Percentiles rank a stretch among this genome's conserved stretches.
phyloP scores from a whole-genome alignment of 2,113 vertebrate genomes.

The Cyrtonyx montezumae region DNA sequence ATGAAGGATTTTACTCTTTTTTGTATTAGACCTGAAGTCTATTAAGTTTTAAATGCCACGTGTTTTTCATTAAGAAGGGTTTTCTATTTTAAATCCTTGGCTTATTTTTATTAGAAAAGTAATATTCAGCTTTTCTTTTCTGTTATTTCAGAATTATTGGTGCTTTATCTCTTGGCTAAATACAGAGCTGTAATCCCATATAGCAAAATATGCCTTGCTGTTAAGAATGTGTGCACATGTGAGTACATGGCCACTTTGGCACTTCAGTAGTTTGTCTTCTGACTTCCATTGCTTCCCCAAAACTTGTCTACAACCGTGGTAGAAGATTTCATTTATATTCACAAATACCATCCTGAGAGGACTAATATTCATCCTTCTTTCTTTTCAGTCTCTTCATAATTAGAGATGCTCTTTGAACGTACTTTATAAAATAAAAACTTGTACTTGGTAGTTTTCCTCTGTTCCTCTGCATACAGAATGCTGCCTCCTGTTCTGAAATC shows the following conservation, averaged over 20 bases:
- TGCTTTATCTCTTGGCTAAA: conserved; percentile 34
- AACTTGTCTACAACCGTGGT: background rate
- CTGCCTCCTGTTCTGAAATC: background rate
- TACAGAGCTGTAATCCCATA: background rate
- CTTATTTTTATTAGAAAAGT: conserved; percentile 47
- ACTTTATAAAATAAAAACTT: background rate
- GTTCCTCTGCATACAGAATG: background rate
- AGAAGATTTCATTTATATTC: background rate
- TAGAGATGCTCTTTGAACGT: background rate
- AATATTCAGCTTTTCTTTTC: background rate
- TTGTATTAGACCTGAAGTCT: conserved; percentile 15
- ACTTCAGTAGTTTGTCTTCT: background rate
- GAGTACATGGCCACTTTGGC: background rate
- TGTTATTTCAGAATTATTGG: background rate
- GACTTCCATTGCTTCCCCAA: background rate
- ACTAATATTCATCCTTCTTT: background rate
- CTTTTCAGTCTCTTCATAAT: background rate
- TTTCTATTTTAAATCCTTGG: conserved; percentile 47
- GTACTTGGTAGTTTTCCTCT: background rate
- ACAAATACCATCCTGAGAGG: background rate
- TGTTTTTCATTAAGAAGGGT: conserved; percentile 66
- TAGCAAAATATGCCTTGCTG: background rate
- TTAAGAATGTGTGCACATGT: background rate
- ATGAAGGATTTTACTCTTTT: conserved; percentile 42
- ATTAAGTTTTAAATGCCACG: conserved; percentile 67